Evolutionary conservation across 2,888 invertebrate species (phyloP), one percentile per base, ranked within the genome.

Genomic region (Leucophenga maculata): DNA sequence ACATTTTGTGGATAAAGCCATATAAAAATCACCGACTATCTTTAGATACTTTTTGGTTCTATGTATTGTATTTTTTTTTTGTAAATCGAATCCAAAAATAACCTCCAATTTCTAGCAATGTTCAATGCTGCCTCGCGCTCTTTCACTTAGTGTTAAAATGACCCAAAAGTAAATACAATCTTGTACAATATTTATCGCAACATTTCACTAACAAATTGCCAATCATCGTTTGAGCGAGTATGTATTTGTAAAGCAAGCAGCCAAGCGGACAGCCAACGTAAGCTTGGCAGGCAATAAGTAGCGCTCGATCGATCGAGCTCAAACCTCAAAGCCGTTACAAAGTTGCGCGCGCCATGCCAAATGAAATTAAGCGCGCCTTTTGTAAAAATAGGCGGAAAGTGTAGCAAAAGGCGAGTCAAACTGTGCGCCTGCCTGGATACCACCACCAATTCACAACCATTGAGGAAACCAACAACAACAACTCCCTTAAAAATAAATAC

Each of bases 201-300:
- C 74, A 77, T 74, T 77, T 78, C 75, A 71, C 76, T 77, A 76
- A 76, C 75, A 78, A 78, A 79, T 77, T 76, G 73, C 74, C 75
- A 78, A 73, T 77, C 76, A 77, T 72, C 72, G 70, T 66, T 73
- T 44, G 16, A 26, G 32, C 59, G 3, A 59, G 32, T 59, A 20
- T 59, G 48, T 48, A 48, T 13, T 16, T 48, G 48, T 48, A 48
- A 48, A 48, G 13, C 4, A 16, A 48, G 16, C 48, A n/a, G 48
- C 48, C 6, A 48, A 16, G 50, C 48, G 16, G 11, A 46, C 39
- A 48, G 6, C n/a, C n/a, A n/a, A n/a, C n/a, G n/a, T n/a, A n/a
- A n/a, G n/a, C n/a, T n/a, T n/a, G n/a, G n/a, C n/a, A n/a, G 11
- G 48, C 48, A 48, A 13, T 48, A 13, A 48, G 48, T 16, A 48